Conservation (phyloP, 2,113 vertebrate species). For the Papio anubis region DNA sequence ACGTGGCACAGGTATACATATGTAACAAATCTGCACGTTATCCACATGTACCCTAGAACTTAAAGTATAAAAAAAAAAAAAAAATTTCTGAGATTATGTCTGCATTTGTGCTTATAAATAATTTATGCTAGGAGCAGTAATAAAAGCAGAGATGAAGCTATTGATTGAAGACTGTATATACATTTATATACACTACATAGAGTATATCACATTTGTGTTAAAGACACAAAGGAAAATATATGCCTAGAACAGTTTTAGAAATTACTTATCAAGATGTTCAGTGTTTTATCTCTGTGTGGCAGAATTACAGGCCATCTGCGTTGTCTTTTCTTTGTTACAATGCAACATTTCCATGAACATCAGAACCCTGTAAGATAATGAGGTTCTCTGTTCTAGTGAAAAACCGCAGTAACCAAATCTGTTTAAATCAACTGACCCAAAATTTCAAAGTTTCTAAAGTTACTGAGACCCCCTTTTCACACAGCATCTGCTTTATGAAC, state of each 20-base stretch:
- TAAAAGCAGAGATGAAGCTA: conserved; percentile 23
- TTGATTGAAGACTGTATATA: background rate
- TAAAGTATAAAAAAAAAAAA: too few relatives aligned
- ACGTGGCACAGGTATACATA: too few relatives aligned
- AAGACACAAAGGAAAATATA: background rate
- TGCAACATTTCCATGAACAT: background rate
- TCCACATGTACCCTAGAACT: too few relatives aligned
- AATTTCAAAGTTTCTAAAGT: background rate
- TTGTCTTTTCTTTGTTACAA: background rate
- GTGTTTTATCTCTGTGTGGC: background rate
- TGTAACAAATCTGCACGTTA: too few relatives aligned
- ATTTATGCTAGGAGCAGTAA: background rate
- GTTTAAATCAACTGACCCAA: background rate
- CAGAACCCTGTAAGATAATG: background rate
- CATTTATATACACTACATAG: background rate
- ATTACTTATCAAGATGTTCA: background rate
- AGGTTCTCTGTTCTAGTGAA: background rate
- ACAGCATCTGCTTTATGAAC: background rate
- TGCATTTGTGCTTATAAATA: background rate
- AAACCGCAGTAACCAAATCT: background rate
- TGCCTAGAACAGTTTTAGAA: background rate
- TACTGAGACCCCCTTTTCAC: background rate
- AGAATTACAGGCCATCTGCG: background rate
- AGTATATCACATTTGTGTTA: background rate
- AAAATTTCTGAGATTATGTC: conserved; percentile 21